These are phyloP conservation scores for Luehdorfia chinensis DNA, from an alignment of 1,140 invertebrate genomes.

Conservation along the genomic window DNA sequence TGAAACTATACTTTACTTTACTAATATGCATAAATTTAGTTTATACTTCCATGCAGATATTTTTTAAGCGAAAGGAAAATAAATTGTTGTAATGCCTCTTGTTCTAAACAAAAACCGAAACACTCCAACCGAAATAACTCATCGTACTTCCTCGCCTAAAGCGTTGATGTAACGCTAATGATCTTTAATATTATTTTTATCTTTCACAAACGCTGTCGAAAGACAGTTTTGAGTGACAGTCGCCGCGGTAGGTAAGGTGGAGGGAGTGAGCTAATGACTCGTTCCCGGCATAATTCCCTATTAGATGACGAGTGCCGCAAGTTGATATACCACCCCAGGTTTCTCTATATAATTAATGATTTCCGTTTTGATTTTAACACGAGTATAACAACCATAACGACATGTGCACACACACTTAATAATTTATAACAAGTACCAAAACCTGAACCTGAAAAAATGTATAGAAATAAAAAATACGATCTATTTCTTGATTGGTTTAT, in stretches of 20 bases:
- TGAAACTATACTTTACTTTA: too few relatives aligned
- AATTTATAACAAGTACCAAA: conserved; percentile 3
- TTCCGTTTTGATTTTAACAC: conserved; percentile 21
- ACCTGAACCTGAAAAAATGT: too few relatives aligned
- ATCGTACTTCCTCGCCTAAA: conserved; percentile 10
- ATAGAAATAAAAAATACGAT: too few relatives aligned
- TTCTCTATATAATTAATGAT: conserved; percentile 35
- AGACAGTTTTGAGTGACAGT: conserved; percentile 56
- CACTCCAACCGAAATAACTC: not conserved
- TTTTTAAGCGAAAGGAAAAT: too few relatives aligned
- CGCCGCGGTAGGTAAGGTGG: conserved; percentile 62
- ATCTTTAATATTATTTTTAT: conserved; percentile 57
- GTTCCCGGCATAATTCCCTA: conserved; percentile 24
- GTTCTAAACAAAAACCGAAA: too few relatives aligned
- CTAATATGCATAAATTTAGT: too few relatives aligned
- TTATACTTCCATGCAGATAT: too few relatives aligned
- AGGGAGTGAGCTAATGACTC: conserved; percentile 45
- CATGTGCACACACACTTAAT: conserved; percentile 5
- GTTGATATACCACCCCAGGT: conserved; percentile 21
- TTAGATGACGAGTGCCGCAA: conserved; percentile 15
- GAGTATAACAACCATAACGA: not conserved
- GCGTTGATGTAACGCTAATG: conserved; percentile 46
- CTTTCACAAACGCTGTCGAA: conserved; percentile 37
- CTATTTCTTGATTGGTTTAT: too few relatives aligned
- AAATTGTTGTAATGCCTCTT: too few relatives aligned